phyloP scores from a whole-genome alignment of 2,797 vertebrate genomes.

The Esox masquinongy region DNA sequence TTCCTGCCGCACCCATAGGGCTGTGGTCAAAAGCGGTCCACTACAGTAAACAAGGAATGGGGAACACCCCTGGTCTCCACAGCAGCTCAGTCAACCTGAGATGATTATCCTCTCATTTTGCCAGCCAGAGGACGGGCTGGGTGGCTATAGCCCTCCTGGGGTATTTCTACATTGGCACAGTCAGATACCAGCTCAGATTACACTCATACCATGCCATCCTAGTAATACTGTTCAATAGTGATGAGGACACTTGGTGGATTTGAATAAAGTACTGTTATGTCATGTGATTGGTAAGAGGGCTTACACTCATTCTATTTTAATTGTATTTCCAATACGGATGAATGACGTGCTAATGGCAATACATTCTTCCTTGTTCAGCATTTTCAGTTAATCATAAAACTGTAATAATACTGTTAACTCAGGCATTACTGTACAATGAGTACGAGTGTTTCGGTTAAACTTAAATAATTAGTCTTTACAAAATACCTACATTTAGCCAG shows the following conservation, averaged over 20 bases:
- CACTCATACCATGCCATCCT: constrained; percentile 1
- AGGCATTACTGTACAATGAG: not conserved
- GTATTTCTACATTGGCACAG: constrained; percentile 4
- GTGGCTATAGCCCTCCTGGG: not conserved
- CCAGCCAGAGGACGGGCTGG: not conserved
- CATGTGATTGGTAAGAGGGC: not conserved
- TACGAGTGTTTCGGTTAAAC: not conserved
- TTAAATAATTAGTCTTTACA: too few relatives aligned
- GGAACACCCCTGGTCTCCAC: not conserved
- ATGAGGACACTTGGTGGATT: not conserved
- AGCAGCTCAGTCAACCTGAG: not conserved
- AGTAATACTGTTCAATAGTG: not conserved
- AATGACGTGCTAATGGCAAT: not conserved
- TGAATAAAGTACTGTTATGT: not conserved
- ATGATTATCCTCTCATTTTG: not conserved
- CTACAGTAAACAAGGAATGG: not conserved
- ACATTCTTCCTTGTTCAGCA: not conserved
- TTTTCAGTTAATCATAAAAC: not conserved
- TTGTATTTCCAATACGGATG: not conserved
- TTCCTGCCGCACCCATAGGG: too few relatives aligned
- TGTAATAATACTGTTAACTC: not conserved
- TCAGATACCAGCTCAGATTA: not conserved
- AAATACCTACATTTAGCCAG: too few relatives aligned
- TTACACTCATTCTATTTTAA: not conserved
- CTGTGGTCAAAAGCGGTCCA: not conserved